Percentiles rank a stretch among this genome's conserved stretches.
Conservation (phyloP, 1,140 invertebrate species). For the Rhopalosiphum padi region DNA sequence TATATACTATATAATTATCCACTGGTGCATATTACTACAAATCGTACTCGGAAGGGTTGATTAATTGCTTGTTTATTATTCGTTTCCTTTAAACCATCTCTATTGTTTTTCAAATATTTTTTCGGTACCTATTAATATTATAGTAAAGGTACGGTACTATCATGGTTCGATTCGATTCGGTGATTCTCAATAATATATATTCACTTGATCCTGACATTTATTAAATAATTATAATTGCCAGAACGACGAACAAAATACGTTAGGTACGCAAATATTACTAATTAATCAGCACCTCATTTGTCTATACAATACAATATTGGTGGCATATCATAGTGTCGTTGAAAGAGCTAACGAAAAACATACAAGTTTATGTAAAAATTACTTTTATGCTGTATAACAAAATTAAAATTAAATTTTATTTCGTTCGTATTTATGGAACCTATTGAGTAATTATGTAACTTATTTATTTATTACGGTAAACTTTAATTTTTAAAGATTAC, state of each 20-base stretch:
- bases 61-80: neutral
- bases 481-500: no score
- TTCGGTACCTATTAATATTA: neutral
- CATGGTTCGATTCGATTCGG: neutral
- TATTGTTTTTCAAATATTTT: neutral
- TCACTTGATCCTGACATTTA: neutral
- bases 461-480: neutral
- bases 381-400: no score
- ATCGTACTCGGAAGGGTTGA: slow-evolving; percentile 10
- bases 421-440: neutral
- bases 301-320: neutral
- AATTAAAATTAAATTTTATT: neutral
- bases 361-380: no score
- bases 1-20: neutral
- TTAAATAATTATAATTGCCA: slow-evolving; percentile 13
- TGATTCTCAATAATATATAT: neutral
- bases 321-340: no score
- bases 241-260: neutral
- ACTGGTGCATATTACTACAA: slow-evolving; percentile 5
- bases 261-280: neutral
- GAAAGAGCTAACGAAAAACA: no score
- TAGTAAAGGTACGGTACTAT: neutral
- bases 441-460: neutral
- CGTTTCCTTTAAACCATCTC: neutral
- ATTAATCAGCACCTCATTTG: neutral